Evolutionary conservation across 92 coral and sea anemone species (phyloP).

Genomic region (Phenganax subtilis): DNA sequence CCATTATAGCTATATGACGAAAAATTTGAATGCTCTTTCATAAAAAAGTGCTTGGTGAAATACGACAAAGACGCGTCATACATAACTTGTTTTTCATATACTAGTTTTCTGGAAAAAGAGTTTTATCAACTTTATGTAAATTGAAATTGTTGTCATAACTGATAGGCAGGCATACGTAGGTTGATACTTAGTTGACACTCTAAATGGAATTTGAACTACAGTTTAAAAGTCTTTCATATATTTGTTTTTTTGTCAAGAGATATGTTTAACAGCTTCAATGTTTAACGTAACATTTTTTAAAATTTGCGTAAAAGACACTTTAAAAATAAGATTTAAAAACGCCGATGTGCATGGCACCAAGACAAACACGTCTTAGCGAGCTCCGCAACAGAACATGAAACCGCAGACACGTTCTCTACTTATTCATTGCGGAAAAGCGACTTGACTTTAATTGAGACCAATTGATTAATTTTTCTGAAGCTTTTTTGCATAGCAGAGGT

Average conservation of each 20-base stretch:
- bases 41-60: no score
- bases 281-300: neutral
- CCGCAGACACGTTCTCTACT: neutral
- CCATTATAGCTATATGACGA: no score
- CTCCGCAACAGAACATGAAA: neutral
- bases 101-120: no score
- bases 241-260: neutral
- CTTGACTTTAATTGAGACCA: neutral
- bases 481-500: neutral
- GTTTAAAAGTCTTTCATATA: neutral
- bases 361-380: neutral
- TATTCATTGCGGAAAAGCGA: neutral
- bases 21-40: no score
- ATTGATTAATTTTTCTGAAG: slow-evolving; percentile 9
- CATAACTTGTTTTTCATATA: no score
- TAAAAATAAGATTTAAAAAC: neutral
- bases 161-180: neutral
- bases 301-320: neutral
- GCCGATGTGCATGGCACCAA: neutral
- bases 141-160: neutral
- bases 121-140: neutral
- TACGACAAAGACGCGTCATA: no score
- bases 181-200: neutral
- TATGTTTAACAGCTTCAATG: neutral
- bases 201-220: slow-evolving; percentile 5